Evolutionary conservation across 2,888 invertebrate genomes (phyloP), one percentile per base, ranked within the genome.

Genomic region (Myopa tessellatipennis): DNA sequence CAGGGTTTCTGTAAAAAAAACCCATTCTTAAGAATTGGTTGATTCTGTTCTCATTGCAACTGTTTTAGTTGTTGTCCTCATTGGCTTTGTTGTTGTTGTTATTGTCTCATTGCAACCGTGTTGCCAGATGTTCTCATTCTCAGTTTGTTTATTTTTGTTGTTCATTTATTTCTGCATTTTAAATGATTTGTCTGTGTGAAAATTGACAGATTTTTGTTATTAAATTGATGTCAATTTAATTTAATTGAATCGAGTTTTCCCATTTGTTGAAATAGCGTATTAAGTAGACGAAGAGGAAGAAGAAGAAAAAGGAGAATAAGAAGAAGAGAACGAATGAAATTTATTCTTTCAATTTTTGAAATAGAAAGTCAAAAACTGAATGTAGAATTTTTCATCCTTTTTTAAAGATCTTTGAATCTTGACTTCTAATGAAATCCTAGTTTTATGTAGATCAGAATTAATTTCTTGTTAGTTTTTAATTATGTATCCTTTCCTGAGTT

Each of bases 81-180:
- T n/a, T n/a, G n/a, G n/a, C n/a, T n/a, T 45, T 45, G 45, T 45
- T 45, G 45, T 8, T 45, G 52, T 36, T n/a, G 12, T 72, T 58
- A 36, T 69, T 69, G 52, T 40, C n/a, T 68, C 68, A 68, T 16
- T 6, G 38, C 10, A 1, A 45, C 12, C 40, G 45, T n/a, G 68
- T 50, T 69, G 69, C 69, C 69, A 69, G 50, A 69, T 18, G 68
- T 69, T 52, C 50, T 26, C 63, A 63, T 10, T 63, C 36, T n/a
- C 34, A 34, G n/a, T 34, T 7, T 12, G 26, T 26, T 60, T 60
- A 12, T 14, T 12, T 60, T 60, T 18, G n/a, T 60, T 60, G 6
- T 7, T 60, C 14, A 26, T 26, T 26, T 26, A 26, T 26, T 26
- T 26, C 26, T 26, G 26, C 1, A 10, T 14, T 50, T 50, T 50